A percentile compares a stretch with the other conserved stretches of the same genome.
Conservation (phyloP, 2,797 vertebrate genomes). For the Hydrophis major region DNA sequence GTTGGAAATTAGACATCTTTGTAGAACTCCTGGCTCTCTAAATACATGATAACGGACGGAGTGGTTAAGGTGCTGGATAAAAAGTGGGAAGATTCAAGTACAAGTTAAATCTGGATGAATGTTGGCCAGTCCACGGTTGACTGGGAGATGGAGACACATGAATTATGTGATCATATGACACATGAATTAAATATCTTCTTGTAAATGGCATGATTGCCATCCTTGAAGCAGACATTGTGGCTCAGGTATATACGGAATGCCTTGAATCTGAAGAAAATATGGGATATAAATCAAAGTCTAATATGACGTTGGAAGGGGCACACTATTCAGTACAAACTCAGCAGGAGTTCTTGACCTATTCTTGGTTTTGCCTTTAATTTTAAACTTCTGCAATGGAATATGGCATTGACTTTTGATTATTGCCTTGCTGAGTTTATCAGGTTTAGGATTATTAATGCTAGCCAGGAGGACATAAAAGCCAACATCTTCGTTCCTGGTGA, state of each 20-base stretch:
- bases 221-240: not conserved
- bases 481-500: not conserved
- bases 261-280: not conserved
- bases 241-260: not conserved
- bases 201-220: not conserved
- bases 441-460: not conserved
- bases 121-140: not conserved
- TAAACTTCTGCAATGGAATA: not conserved
- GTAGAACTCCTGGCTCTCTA: too few species aligned
- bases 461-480: constrained; percentile 7
- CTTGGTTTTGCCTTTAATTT: not conserved
- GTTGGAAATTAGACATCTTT: too few species aligned
- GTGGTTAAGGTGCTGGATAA: not conserved
- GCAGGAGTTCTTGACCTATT: not conserved
- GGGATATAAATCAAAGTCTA: not conserved
- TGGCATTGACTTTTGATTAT: not conserved
- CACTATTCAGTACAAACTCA: not conserved
- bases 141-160: not conserved
- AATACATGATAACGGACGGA: too few species aligned
- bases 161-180: not conserved
- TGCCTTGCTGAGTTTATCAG: not conserved
- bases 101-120: not conserved
- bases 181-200: not conserved
- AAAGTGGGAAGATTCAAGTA: not conserved
- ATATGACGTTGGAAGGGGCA: not conserved